Base-by-base conservation (phyloP, 2,888 invertebrate genomes). In the Drosophila emarginata region DNA sequence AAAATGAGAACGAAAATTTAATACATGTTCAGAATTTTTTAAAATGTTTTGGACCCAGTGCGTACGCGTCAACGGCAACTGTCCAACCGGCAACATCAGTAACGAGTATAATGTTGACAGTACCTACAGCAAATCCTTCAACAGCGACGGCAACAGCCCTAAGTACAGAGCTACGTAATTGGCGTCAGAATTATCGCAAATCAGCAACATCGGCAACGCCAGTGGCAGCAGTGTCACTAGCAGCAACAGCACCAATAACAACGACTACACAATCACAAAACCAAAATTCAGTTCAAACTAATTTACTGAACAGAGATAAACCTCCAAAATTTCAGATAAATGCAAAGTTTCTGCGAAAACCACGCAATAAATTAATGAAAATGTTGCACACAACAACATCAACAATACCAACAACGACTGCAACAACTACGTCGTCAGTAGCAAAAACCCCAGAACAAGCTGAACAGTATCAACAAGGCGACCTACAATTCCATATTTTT, bases 301-400 rank as follows among this genome's bases (percentile, higher is more conserved):
- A 69, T 12, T 45, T 23, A 53, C 75, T 23, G 45, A 63, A 36
- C 64, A 54, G 56, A 60, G 58, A 68, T 6, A 90, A 90, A 23
- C 80, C 87, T 6, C 75, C 76, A 67, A 91, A 91, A 74, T 91
- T 91, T 79, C 90, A 89, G 73, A 91, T 91, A 51, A 91, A 91
- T 64, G 89, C 91, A 37, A 91, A 91, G 76, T 91, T 91, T 79
- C 66, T 91, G 60, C 87, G 89, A 2, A 91, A 90, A 45, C 85
- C 91, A 28, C 90, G 91, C 14, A 90, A 88, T 65, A 90, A 85
- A 78, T 68, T 85, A 12, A 70, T 83, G 73, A 74, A 76, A 64
- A 71, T 78, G 78, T 65, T 88, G 67, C 86, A 88, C 51, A 54
- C 79, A 18, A 71, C 65, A 18, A 60, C 64, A 39, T 39, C 65